Evolutionary conservation across 2,888 invertebrate genomes (phyloP).

Genomic region (Pyrrhosoma nymphula): DNA sequence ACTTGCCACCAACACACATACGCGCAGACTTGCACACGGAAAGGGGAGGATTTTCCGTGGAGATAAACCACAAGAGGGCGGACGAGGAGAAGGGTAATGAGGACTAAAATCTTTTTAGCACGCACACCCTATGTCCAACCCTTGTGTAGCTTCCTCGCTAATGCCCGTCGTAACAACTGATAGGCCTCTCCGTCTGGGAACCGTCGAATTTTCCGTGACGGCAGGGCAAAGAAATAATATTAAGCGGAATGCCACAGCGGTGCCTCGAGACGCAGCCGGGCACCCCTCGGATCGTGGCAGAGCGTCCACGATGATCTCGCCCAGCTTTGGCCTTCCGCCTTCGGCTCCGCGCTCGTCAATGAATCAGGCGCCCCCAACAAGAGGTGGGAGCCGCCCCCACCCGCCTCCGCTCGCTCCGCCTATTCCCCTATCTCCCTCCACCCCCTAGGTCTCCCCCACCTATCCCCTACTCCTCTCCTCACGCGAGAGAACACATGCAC

Average conservation of each 20-base stretch:
- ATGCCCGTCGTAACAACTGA: no score
- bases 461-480: not conserved
- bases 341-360: constrained; percentile 52
- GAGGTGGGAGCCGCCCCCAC: not conserved
- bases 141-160: not conserved
- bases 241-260: not conserved
- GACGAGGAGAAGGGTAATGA: not conserved
- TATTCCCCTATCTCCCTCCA: not conserved
- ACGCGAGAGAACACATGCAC: not conserved
- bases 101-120: not conserved
- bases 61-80: not conserved
- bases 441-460: not conserved
- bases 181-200: not conserved
- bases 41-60: not conserved
- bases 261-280: not conserved
- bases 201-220: not conserved
- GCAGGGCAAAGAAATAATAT: not conserved
- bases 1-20: not conserved
- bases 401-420: not conserved
- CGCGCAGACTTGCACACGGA: not conserved
- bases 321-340: constrained; percentile 43
- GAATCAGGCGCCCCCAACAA: constrained; percentile 20
- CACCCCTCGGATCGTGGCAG: not conserved
- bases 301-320: not conserved
- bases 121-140: not conserved